Evolutionary conservation across 2,888 invertebrate genomes (phyloP), one percentile per base, ranked within the genome.

Genomic region (Dexiosoma caninum): DNA sequence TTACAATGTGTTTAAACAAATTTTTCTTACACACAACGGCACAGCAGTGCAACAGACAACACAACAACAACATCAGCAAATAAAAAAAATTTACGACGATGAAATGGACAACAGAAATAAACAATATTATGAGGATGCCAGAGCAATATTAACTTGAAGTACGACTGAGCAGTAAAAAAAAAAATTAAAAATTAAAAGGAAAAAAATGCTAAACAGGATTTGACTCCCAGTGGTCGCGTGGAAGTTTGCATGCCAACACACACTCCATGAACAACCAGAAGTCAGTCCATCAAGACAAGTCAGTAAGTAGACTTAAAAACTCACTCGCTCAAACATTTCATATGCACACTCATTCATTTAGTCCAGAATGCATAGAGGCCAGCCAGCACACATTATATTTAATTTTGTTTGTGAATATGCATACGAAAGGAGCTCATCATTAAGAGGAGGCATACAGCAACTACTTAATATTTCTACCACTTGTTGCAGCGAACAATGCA

Each of bases 151-250:
- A 59, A 72, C 12, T 53, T 62, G 23, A 62, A 53, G 42, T 62
- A 62, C 42, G 32, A 53, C 35, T 37, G 51, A 14, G n/a, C 32
- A 70, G 16, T 5, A 9, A 14, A 23, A 21, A 42, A 42, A 14
- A 9, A 21, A 70, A 12, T 5, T 5, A 14, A 23, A 21, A 42
- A 21, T 30, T 27, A 66, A 59, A 67, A 55, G 46, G 21, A 51
- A 72, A 78, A 55, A 37, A 53, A 40, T 16, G 53, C 35, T 49
- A 82, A 84, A 84, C 84, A 57, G 83, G 84, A 84, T 84, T 84
- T 83, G 57, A 82, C 83, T 84, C 84, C 84, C 84, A 84, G 83
- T 83, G 78, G 83, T 83, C 84, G 84, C 84, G 84, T 83, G 83
- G 81, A 72, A 62, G 71, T 76, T 77, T 76, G 60, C 77, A 77